Evolutionary conservation across 1,140 invertebrate genomes (phyloP).

Genomic region (Scaptomyza graminum): DNA sequence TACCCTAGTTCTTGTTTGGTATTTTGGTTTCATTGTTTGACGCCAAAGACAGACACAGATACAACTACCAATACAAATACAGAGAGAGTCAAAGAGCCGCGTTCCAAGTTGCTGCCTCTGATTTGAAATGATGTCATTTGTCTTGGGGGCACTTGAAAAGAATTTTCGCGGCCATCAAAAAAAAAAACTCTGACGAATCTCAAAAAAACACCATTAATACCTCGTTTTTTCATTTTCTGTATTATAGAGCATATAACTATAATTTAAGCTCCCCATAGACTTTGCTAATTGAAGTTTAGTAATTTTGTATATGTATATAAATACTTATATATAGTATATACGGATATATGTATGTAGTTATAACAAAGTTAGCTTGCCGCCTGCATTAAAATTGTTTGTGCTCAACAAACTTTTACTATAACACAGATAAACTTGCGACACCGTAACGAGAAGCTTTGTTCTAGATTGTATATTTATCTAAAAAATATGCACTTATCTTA

Average conservation of each 20-base stretch:
- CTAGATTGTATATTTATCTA: neutral
- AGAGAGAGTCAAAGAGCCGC: neutral
- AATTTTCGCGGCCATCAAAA: neutral
- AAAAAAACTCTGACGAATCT: neutral
- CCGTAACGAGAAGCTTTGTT: slow-evolving; percentile 6
- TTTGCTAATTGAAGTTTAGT: slow-evolving; percentile 33
- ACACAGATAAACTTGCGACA: slow-evolving; percentile 24
- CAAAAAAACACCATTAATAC: neutral
- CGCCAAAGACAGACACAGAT: neutral
- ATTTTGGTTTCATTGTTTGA: too few relatives aligned
- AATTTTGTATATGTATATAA: slow-evolving; percentile 23
- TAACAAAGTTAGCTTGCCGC: neutral
- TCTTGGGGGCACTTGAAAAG: slow-evolving; percentile 15
- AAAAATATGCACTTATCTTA: slow-evolving; percentile 9
- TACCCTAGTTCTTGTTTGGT: neutral
- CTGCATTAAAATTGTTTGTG: slow-evolving; percentile 18
- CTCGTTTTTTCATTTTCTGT: neutral
- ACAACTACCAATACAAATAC: too few relatives aligned
- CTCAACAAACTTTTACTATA: slow-evolving; percentile 15
- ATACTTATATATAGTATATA: neutral
- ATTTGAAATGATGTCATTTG: slow-evolving; percentile 45
- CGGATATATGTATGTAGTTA: neutral
- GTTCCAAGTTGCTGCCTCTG: neutral
- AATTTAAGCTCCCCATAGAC: neutral
- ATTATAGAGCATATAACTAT: neutral